Conservation (phyloP, 2,113 vertebrate species). For the Pituophis catenifer region DNA sequence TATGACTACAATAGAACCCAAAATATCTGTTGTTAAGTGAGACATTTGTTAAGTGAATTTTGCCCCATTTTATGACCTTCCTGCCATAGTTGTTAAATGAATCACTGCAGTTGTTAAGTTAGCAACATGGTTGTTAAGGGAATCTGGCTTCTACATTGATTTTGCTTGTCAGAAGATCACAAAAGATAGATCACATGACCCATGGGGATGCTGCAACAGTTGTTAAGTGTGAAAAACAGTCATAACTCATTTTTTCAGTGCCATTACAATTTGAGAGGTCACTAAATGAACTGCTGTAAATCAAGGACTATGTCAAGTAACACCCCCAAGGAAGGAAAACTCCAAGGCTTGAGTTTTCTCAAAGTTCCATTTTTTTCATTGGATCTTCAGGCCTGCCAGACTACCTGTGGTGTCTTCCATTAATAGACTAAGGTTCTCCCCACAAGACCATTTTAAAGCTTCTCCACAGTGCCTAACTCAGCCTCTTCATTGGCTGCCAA, state of each 20-base stretch:
- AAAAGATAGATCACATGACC: background rate
- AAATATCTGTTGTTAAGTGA: background rate
- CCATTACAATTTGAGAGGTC: background rate
- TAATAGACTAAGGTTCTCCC: background rate
- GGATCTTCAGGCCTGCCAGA: no score
- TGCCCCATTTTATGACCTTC: background rate
- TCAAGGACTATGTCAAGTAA: no score
- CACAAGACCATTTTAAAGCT: background rate
- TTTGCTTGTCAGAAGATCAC: background rate
- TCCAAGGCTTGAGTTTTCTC: no score
- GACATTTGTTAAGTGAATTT: background rate
- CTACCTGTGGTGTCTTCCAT: background rate
- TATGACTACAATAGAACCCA: background rate
- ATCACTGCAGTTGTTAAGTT: background rate
- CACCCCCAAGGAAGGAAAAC: no score
- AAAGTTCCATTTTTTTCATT: no score
- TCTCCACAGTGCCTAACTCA: background rate
- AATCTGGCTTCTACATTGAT: background rate
- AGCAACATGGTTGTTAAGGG: background rate
- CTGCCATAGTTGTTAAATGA: background rate
- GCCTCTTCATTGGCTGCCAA: background rate
- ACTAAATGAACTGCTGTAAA: background rate
- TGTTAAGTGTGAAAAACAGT: background rate
- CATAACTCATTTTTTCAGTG: background rate
- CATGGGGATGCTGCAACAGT: background rate